Base-by-base conservation (phyloP, 2,113 vertebrate species). In the Halcyon senegalensis region DNA sequence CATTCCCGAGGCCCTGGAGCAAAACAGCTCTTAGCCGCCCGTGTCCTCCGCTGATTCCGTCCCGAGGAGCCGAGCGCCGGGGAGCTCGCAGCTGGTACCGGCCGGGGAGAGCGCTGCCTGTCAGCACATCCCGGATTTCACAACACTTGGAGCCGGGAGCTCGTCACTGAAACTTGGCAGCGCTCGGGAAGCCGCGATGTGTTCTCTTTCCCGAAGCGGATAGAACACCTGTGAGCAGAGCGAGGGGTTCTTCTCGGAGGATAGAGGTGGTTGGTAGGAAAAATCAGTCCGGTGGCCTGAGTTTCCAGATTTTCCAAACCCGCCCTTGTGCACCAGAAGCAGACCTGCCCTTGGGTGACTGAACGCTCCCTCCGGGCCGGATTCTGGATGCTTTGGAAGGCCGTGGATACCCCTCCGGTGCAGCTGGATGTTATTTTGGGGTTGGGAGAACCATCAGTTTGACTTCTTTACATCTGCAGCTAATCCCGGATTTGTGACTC, bases 371-470 rank as follows among this genome's bases (percentile, higher is more conserved):
- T 28, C 33, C 1, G 0, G 51, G 79, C 50, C 3, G 8, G 30
- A 35, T 74, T 73, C 50, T 25, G 23, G 48, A 24, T 1, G 1
- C 16, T 90, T 43, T 74, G 70, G 30, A 70, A 62, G 78, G 28
- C 31, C 0, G 0, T 6, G 30, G 46, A 24, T 78, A 35, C 12
- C 50, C 37, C 64, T 39, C 44, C 28, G 6, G 62, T 37, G 69
- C 39, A 31, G 19, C 0, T 27, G 62, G 41, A 41, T 10, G 28
- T 56, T 82, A 10, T 69, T 91, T 88, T 58, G 19, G 51, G 39
- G 7, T 41, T n/a, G 53, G 50, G 62, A 62, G 35, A 56, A 15
- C 12, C 23, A 7, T 80, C 48, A 7, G 21, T 53, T 62, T 5
- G 7, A 53, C 28, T 66, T 56, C 2, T 3, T 90, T 62, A 84